phyloP scores from a whole-genome alignment of 2,113 vertebrate genomes.

The Geococcyx californianus region DNA sequence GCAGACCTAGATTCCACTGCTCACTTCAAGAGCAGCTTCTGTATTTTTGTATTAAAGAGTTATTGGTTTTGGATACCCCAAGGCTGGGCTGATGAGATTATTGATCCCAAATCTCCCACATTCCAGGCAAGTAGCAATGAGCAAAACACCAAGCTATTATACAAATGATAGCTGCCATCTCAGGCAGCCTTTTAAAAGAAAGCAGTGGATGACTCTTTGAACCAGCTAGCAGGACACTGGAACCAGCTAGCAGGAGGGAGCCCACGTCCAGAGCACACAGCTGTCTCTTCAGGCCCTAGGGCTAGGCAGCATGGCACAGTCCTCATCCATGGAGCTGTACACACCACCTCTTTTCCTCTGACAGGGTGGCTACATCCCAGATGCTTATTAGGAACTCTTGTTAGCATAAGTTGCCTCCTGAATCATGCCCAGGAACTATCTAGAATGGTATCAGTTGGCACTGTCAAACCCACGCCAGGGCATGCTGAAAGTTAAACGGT shows the following conservation, averaged over 20 bases:
- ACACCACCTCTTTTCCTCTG: background rate
- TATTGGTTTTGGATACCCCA: background rate
- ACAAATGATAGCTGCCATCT: background rate
- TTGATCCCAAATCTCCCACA: background rate
- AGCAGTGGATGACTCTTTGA: background rate
- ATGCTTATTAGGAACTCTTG: background rate
- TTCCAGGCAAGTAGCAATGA: background rate
- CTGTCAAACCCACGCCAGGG: background rate
- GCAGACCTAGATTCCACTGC: constrained; percentile 43
- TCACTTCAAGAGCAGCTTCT: background rate
- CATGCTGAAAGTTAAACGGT: background rate
- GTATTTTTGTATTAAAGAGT: constrained; percentile 26
- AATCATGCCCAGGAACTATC: background rate
- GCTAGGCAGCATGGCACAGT: rapidly evolving
- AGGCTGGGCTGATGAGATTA: constrained; percentile 8
- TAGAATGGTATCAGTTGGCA: background rate
- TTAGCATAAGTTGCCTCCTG: rapidly evolving
- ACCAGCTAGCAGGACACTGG: rapidly evolving
- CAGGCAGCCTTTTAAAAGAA: background rate
- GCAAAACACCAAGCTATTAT: background rate
- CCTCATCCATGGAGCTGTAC: background rate
- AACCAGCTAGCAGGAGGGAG: background rate
- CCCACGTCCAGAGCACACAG: rapidly evolving
- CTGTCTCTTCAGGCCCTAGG: background rate
- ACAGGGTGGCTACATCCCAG: rapidly evolving